These are phyloP conservation scores for Cephalophus harveyi DNA, from an alignment of 2,113 vertebrate species.

Conservation along the genomic window DNA sequence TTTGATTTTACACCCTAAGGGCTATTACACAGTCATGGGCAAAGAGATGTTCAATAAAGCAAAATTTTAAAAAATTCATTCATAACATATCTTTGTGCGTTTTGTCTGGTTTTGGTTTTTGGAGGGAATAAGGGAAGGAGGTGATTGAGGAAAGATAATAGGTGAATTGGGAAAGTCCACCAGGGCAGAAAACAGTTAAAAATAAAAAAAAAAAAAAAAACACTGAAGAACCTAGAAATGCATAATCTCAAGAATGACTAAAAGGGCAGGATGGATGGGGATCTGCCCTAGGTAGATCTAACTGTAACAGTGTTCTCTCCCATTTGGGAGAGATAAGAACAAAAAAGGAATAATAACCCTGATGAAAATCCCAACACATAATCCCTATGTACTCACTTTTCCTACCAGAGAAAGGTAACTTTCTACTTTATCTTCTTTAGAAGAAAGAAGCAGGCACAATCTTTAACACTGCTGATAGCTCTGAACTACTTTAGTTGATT, in stretches of 20 bases:
- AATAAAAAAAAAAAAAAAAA: neutral
- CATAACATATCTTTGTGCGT: neutral
- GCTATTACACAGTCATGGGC: neutral
- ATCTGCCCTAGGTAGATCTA: neutral
- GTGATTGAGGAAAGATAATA: neutral
- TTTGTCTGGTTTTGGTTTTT: neutral
- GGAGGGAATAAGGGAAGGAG: neutral
- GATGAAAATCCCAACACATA: neutral
- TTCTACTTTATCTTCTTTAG: neutral
- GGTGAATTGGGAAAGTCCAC: neutral
- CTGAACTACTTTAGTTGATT: conserved; percentile 6
- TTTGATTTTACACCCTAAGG: neutral
- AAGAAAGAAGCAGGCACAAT: neutral
- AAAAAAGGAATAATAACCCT: neutral
- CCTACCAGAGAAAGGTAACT: neutral
- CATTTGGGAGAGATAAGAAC: neutral
- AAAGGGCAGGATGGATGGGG: neutral
- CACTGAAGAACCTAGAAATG: neutral
- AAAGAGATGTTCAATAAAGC: neutral
- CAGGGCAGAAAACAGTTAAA: neutral
- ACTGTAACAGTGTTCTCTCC: neutral
- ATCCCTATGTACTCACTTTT: neutral
- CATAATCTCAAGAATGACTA: neutral
- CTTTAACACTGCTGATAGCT: conserved; percentile 1
- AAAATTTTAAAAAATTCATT: neutral